A percentile compares a stretch with the other conserved stretches of the same genome.
These are phyloP conservation scores for Ptilorrhoa leucosticta DNA, from an alignment of 2,113 vertebrate species.

Conservation along the genomic window DNA sequence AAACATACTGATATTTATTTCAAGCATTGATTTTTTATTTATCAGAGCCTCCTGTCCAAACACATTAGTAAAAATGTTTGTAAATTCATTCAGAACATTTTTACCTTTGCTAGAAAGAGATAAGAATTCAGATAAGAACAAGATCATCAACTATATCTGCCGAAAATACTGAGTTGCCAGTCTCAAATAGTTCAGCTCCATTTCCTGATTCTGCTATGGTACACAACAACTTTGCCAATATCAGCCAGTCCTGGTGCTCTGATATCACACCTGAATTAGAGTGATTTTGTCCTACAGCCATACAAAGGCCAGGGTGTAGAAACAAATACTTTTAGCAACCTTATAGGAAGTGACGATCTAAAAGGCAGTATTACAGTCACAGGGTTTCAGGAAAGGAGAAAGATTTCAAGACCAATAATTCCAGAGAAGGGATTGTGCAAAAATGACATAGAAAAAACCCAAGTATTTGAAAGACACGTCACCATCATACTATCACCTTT, in stretches of 20 bases:
- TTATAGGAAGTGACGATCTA: neutral
- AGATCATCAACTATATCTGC: neutral
- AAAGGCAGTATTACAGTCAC: neutral
- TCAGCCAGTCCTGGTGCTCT: neutral
- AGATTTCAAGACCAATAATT: neutral
- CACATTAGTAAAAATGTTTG: neutral
- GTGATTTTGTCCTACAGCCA: neutral
- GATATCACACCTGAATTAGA: neutral
- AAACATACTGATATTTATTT: neutral
- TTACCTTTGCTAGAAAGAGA: neutral
- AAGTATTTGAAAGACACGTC: neutral
- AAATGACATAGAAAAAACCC: neutral
- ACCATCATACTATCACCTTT: neutral
- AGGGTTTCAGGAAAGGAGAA: neutral
- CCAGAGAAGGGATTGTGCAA: neutral
- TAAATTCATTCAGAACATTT: neutral
- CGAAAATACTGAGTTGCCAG: neutral
- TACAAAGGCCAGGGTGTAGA: neutral
- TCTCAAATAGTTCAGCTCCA: neutral
- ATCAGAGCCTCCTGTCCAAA: neutral
- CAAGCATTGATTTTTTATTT: neutral
- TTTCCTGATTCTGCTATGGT: neutral
- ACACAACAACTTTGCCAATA: neutral
- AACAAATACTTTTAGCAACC: neutral
- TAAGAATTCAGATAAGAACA: neutral